phyloP scores from a whole-genome alignment of 2,888 invertebrate genomes.

The Eilema sororculum region DNA sequence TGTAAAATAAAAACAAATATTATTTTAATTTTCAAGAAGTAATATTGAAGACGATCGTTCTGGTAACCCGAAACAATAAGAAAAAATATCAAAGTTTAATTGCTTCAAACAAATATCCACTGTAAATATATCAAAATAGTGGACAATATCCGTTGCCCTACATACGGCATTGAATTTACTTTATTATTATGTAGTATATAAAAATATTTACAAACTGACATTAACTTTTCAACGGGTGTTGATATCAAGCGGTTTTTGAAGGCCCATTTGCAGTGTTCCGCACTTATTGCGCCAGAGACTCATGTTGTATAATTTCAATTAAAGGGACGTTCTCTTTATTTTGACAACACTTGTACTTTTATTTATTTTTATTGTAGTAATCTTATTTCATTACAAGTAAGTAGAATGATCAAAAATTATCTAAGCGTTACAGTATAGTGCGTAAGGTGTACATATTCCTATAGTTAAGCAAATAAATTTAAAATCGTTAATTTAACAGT shows the following conservation, averaged over 20 bases:
- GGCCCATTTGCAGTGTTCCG: constrained; percentile 9
- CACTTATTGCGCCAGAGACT: constrained; percentile 4
- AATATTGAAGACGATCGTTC: not conserved
- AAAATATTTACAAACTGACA: constrained; percentile 11
- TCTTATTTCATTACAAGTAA: too few species aligned
- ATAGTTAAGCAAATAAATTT: too few species aligned
- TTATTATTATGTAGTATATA: constrained; percentile 3
- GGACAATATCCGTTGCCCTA: not conserved
- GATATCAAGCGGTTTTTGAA: constrained; percentile 10
- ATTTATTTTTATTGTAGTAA: too few species aligned
- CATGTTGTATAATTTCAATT: constrained; percentile 13
- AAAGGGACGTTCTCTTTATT: not conserved
- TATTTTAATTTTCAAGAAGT: not conserved
- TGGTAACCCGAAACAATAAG: not conserved
- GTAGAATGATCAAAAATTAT: too few species aligned
- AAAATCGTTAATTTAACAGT: too few species aligned
- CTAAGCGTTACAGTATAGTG: too few species aligned
- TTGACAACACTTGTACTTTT: too few species aligned
- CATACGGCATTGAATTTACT: not conserved
- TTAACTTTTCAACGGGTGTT: constrained; percentile 19
- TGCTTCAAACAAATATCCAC: not conserved
- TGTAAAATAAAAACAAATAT: not conserved
- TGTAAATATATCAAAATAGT: not conserved
- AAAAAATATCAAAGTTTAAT: not conserved
- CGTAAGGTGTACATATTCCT: too few species aligned